Conservation (phyloP, 64 coral and sea anemone species). For the Montipora capricornis region DNA sequence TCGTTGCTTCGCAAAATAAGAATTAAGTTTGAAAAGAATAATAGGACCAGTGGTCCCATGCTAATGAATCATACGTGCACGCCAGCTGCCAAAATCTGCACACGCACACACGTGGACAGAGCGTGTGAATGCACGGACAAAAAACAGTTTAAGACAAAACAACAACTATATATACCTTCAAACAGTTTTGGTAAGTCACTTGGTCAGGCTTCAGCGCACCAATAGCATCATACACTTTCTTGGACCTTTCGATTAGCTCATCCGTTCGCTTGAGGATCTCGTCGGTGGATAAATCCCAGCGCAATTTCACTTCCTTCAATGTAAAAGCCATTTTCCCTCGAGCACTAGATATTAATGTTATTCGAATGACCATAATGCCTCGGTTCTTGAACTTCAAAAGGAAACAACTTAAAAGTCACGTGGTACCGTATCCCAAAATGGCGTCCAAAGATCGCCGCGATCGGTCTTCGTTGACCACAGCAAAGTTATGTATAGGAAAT, state of each 20-base stretch:
- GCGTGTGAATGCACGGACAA: background rate
- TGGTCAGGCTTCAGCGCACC: slow-evolving; percentile 80
- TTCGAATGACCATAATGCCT: slow-evolving; percentile 35
- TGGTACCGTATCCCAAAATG: slow-evolving; percentile 33
- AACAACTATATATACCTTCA: slow-evolving; percentile 64
- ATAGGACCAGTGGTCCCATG: background rate
- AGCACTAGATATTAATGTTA: background rate
- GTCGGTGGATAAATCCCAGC: slow-evolving; percentile 87
- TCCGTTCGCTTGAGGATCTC: slow-evolving; percentile 83
- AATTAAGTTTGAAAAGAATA: background rate
- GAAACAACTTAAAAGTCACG: background rate
- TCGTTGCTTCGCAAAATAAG: background rate
- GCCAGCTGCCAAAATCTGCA: background rate
- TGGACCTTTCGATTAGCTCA: slow-evolving; percentile 75
- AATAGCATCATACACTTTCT: slow-evolving; percentile 75
- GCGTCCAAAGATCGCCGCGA: slow-evolving; percentile 12
- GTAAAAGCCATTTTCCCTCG: slow-evolving; percentile 31
- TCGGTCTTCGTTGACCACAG: background rate
- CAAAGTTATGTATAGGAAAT: slow-evolving; percentile 88
- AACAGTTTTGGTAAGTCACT: slow-evolving; percentile 71
- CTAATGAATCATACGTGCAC: background rate
- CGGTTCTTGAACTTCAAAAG: background rate
- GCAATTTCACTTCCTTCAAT: slow-evolving; percentile 63
- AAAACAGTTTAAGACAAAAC: background rate
- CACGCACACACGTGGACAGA: slow-evolving; percentile 9